Percentiles rank a stretch among this genome's conserved stretches.
Conservation (phyloP, 2,113 vertebrate genomes). For the Hippocampus abdominalis region DNA sequence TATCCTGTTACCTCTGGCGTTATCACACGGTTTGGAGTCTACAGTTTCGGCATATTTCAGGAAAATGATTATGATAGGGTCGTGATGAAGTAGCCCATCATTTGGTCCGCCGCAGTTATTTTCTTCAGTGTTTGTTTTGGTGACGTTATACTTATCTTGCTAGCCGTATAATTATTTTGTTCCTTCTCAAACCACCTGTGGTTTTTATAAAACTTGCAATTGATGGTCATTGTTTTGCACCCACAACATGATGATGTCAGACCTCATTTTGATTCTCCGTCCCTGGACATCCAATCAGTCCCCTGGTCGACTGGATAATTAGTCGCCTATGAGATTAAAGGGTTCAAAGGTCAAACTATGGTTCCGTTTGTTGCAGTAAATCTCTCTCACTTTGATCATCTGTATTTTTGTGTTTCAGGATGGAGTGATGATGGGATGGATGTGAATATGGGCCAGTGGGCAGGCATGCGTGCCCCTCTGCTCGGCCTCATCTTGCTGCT, state of each 20-base stretch:
- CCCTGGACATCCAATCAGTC: slow-evolving; percentile 22
- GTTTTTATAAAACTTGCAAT: slow-evolving; percentile 56
- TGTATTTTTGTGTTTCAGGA: slow-evolving; percentile 71
- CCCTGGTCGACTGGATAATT: slow-evolving; percentile 32
- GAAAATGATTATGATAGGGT: slow-evolving; percentile 40
- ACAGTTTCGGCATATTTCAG: slow-evolving; percentile 40
- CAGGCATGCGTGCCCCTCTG: slow-evolving; percentile 74
- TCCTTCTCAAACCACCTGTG: slow-evolving; percentile 48
- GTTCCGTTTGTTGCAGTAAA: slow-evolving; percentile 22
- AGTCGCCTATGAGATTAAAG: slow-evolving; percentile 2
- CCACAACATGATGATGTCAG: slow-evolving; percentile 51
- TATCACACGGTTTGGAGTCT: slow-evolving; percentile 33
- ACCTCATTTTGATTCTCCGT: slow-evolving; percentile 21
- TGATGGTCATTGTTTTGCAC: slow-evolving; percentile 43
- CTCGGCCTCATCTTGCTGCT: slow-evolving; percentile 77
- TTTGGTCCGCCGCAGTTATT: slow-evolving; percentile 33
- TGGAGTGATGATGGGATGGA: slow-evolving; percentile 88
- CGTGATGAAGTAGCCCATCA: slow-evolving; percentile 30
- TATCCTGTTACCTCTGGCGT: slow-evolving; percentile 31
- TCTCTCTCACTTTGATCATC: slow-evolving; percentile 18
- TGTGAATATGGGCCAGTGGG: slow-evolving; percentile 86
- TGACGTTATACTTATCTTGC: slow-evolving; percentile 44
- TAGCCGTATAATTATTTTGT: slow-evolving; percentile 60
- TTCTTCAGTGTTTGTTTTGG: slow-evolving; percentile 47
- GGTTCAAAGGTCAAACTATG: slow-evolving; percentile 20